Percentiles rank a stretch among this genome's conserved stretches.
These are phyloP conservation scores for Trilocha varians DNA, from an alignment of 2,888 invertebrate species.

Conservation along the genomic window DNA sequence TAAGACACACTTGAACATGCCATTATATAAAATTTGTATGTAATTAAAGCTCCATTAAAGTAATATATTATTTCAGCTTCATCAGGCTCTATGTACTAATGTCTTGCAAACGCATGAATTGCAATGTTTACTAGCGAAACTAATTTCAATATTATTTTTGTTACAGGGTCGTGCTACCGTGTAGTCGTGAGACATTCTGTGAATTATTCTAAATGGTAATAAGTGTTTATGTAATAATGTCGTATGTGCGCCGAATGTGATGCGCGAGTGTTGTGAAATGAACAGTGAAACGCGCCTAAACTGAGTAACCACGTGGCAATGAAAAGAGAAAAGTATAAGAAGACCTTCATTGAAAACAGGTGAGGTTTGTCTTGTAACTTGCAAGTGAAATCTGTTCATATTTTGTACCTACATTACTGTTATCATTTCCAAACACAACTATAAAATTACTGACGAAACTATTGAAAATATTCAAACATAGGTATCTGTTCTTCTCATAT, in stretches of 20 bases:
- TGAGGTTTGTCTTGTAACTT: conserved; percentile 24
- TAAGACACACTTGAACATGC: neutral
- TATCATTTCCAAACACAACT: too few species aligned
- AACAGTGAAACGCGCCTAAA: conserved; percentile 39
- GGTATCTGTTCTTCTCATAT: too few species aligned
- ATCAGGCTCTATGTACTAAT: neutral
- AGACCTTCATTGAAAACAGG: conserved; percentile 42
- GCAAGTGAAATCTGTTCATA: neutral
- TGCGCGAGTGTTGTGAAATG: conserved; percentile 42
- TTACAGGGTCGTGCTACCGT: conserved; percentile 27
- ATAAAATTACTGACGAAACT: too few species aligned
- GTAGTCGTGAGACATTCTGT: conserved; percentile 27
- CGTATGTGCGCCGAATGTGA: conserved; percentile 18
- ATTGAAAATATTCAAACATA: too few species aligned
- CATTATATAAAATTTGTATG: neutral
- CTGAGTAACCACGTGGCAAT: conserved; percentile 52
- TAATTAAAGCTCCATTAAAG: neutral
- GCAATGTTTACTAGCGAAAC: conserved; percentile 12
- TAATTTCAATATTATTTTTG: conserved; percentile 26
- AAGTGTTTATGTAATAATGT: conserved; percentile 31
- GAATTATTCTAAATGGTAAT: conserved; percentile 27
- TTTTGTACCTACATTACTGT: too few species aligned
- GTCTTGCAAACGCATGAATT: conserved; percentile 5
- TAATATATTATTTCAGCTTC: neutral
- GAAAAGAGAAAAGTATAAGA: conserved; percentile 72